Percentiles rank a stretch among this genome's conserved stretches.
Conservation (phyloP, 1,140 invertebrate genomes). For the Solenopsis fugax region DNA sequence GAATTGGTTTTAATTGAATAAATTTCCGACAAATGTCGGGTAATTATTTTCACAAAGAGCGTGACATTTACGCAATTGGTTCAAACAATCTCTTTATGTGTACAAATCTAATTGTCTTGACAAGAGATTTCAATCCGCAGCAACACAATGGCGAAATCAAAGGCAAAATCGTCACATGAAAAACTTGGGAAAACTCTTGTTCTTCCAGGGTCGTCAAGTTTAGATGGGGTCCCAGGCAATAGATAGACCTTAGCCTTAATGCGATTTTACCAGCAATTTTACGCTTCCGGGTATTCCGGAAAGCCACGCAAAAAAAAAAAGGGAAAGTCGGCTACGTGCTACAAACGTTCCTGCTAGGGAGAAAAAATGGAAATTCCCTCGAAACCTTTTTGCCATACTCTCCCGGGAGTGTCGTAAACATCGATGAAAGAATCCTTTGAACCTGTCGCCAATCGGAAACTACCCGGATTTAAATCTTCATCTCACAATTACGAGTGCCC, state of each 20-base stretch:
- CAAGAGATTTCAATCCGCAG: not conserved
- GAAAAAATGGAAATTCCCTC: slow-evolving; percentile 71
- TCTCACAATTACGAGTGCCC: slow-evolving; percentile 69
- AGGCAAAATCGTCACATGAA: not conserved
- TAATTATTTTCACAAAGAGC: slow-evolving; percentile 40
- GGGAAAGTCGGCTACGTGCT: slow-evolving; percentile 26
- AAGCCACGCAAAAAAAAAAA: slow-evolving; percentile 50
- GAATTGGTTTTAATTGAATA: slow-evolving; percentile 55
- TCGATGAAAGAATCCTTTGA: slow-evolving; percentile 70
- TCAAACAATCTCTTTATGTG: not conserved
- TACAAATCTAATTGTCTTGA: slow-evolving; percentile 15
- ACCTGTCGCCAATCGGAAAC: slow-evolving; percentile 69
- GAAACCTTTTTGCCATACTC: slow-evolving; percentile 48
- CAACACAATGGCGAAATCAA: not conserved
- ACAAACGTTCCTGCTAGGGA: slow-evolving; percentile 45
- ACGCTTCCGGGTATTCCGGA: slow-evolving; percentile 76
- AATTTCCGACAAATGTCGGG: slow-evolving; percentile 17
- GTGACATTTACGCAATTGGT: slow-evolving; percentile 8
- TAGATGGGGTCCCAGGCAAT: slow-evolving; percentile 64
- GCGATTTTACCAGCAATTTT: slow-evolving; percentile 79
- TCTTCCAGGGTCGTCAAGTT: not conserved
- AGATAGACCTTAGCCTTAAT: slow-evolving; percentile 74
- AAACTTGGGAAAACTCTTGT: slow-evolving; percentile 20
- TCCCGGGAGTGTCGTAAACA: slow-evolving; percentile 66
- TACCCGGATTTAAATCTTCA: slow-evolving; percentile 66